Evolutionary conservation across 2,888 invertebrate genomes (phyloP), one percentile per base, ranked within the genome.

Genomic region (Drosophila subquinaria): DNA sequence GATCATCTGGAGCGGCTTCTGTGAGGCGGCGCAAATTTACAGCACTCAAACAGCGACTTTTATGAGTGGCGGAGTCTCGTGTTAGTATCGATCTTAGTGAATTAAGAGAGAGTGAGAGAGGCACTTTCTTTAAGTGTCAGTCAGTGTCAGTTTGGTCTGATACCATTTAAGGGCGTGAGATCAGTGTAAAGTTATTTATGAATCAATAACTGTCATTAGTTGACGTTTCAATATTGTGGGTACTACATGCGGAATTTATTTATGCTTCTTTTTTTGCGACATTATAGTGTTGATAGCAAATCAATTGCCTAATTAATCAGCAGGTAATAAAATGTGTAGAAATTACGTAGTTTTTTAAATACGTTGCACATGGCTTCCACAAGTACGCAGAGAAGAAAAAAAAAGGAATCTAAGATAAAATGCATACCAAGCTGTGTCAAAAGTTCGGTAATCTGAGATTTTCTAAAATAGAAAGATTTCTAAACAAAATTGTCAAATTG

Each of bases 1-100:
- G 92, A 91, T 91, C 82, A 92, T 93, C 89, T 93, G 92, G 92
- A 92, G 88, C 82, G 92, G 93, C 70, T 92, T 93, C 80, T 92
- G 91, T 72, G 93, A 93, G 80, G 92, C 92, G 67, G 93, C 93
- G 40, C 91, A 90, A 80, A 82, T 92, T 47, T 93, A 93, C 78
- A 92, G 93, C 76, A 79, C 90, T 63, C 91, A 92, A 69, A 88
- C 92, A 52, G 91, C 93, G 60, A 85, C 89, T 50, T 92, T 93
- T 72, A 91, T 92, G 88, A 90, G 88, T 71, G 91, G 91, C 40
- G 92, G 91, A 48, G 83, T 87, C 74, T 90, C 89, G 73, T 79
- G 93, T 93, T 90, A 91, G 93, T 93, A 92, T 80, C 57, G 53
- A 59, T 59, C 69, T 17, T 23, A 48, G 10, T 1, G 36, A 8